Evolutionary conservation across 2,888 invertebrate species (phyloP).

Genomic region (Vesta saturnalis): DNA sequence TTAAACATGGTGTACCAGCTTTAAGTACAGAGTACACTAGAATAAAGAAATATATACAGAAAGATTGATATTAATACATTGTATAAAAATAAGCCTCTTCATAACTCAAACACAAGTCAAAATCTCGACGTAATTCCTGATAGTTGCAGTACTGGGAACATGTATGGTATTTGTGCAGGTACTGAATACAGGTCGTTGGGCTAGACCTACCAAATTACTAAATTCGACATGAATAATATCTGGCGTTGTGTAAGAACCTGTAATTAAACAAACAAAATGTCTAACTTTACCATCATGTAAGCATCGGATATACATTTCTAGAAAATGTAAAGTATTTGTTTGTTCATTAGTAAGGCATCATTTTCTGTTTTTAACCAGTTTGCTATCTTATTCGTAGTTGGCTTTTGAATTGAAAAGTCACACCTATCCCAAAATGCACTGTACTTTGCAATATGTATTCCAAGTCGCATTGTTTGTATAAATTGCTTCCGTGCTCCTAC

Average conservation of each 20-base stretch:
- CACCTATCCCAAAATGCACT: not conserved
- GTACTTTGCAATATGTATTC: not conserved
- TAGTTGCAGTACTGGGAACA: not conserved
- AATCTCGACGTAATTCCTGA: not conserved
- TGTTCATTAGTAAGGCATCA: not conserved
- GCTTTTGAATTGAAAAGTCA: not conserved
- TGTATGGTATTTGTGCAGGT: not conserved
- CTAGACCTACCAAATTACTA: not conserved
- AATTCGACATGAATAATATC: not conserved
- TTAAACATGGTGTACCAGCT: too few species aligned
- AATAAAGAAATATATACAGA: not conserved
- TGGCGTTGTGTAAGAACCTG: slow-evolving; percentile 2
- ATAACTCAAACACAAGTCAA: not conserved
- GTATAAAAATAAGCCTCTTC: not conserved
- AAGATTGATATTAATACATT: not conserved
- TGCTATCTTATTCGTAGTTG: not conserved
- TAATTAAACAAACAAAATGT: not conserved
- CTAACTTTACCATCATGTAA: not conserved
- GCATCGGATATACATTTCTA: slow-evolving; percentile 1
- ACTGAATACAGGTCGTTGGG: not conserved
- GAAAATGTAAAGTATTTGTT: not conserved
- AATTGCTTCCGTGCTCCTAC: not conserved
- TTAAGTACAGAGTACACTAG: too few species aligned
- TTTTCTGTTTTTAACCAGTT: not conserved
- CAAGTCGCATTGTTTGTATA: not conserved